Percentiles rank a stretch among this genome's conserved stretches.
Conservation (phyloP, 1,140 invertebrate genomes). For the Parasteatoda tepidariorum region DNA sequence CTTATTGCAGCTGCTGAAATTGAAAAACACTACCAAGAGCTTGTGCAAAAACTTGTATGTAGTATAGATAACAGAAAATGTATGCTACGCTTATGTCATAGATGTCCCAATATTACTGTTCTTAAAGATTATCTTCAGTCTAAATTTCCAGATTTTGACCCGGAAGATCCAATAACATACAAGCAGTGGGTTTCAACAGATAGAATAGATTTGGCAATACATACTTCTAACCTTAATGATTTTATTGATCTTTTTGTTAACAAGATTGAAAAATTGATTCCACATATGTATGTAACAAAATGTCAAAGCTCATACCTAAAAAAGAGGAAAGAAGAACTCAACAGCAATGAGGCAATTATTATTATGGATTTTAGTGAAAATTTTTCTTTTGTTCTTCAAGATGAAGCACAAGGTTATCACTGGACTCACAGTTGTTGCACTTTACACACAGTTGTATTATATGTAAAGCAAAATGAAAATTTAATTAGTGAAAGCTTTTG, state of each 20-base stretch:
- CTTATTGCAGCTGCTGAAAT: background rate
- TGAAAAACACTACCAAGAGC: background rate
- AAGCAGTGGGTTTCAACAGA: background rate
- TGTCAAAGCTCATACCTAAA: constrained; percentile 13
- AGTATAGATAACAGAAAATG: background rate
- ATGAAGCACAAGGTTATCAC: constrained; percentile 62
- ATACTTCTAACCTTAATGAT: background rate
- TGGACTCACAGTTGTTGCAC: constrained; percentile 62
- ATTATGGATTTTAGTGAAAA: too few relatives aligned
- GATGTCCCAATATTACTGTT: background rate
- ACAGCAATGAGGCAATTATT: constrained; percentile 28
- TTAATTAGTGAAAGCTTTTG: too few relatives aligned
- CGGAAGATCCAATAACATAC: background rate
- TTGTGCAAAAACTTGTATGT: background rate
- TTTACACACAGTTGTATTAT: too few relatives aligned
- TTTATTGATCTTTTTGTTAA: background rate
- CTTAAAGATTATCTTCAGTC: too few relatives aligned
- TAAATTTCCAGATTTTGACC: too few relatives aligned
- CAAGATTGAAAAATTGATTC: background rate
- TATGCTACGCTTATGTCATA: background rate
- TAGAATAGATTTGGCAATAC: background rate
- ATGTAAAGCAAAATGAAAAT: background rate
- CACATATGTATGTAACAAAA: constrained; percentile 4
- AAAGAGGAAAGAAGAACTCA: constrained; percentile 35
- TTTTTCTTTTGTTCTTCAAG: constrained; percentile 62